These are phyloP conservation scores for Stegophylla sp. DNA, from an alignment of 2,888 invertebrate species.

Conservation along the genomic window DNA sequence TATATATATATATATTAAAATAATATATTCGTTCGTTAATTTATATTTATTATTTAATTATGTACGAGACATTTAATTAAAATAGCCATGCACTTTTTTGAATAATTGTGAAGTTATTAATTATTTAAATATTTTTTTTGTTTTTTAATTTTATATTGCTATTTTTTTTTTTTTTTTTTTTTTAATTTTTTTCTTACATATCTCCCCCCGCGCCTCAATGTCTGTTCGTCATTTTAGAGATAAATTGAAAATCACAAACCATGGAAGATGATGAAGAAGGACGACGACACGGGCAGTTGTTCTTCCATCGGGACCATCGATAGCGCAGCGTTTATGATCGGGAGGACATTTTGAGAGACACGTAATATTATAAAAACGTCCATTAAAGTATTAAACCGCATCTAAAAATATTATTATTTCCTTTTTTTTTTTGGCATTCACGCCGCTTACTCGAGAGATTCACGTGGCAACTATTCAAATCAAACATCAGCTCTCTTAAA, in stretches of 20 bases:
- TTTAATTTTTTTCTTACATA: not conserved
- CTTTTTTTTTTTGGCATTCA: constrained; percentile 45
- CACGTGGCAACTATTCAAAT: constrained; percentile 57
- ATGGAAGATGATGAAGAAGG: constrained; percentile 54
- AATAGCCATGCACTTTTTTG: constrained; percentile 17
- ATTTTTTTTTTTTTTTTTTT: not conserved
- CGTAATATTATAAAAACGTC: constrained; percentile 53
- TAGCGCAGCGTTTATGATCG: constrained; percentile 44
- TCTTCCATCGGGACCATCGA: constrained; percentile 55
- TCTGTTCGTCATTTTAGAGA: not conserved
- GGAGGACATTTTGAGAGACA: constrained; percentile 54
- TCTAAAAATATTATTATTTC: constrained; percentile 56
- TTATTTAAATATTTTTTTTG: constrained; percentile 1
- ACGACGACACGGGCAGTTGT: constrained; percentile 23
- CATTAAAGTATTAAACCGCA: constrained; percentile 36
- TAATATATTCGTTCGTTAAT: too few species aligned
- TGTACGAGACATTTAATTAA: constrained; percentile 5
- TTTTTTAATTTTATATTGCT: not conserved
- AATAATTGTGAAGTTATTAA: constrained; percentile 11
- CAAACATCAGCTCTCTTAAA: constrained; percentile 39
- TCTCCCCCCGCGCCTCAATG: constrained; percentile 5
- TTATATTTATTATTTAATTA: not conserved
- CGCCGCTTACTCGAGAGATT: constrained; percentile 14
- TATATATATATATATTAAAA: too few species aligned
- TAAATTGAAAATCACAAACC: not conserved